Conservation (phyloP, 2,888 invertebrate genomes). For the Tridacna crocea region DNA sequence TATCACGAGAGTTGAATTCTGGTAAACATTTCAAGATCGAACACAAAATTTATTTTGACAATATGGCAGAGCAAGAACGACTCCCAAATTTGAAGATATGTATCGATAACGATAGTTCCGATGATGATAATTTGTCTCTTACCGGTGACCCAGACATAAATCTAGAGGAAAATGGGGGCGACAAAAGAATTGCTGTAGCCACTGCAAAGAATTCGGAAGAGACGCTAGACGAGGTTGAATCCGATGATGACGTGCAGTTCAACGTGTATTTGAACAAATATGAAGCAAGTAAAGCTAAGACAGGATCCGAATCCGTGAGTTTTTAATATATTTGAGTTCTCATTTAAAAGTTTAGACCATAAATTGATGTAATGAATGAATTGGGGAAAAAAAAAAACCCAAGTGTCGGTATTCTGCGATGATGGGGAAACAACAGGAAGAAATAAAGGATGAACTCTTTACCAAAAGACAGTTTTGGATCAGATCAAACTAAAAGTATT, state of each 20-base stretch:
- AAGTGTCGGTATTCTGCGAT: too few relatives aligned
- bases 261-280: conserved; percentile 69
- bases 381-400: too few relatives aligned
- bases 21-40: neutral
- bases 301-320: neutral
- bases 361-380: neutral
- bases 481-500: too few relatives aligned
- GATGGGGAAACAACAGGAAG: too few relatives aligned
- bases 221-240: conserved; percentile 13
- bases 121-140: conserved; percentile 61
- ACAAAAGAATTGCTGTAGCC: conserved; percentile 40
- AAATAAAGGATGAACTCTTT: too few relatives aligned
- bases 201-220: conserved; percentile 2
- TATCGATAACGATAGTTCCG: conserved; percentile 78
- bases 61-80: conserved; percentile 58
- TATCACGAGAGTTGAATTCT: too few relatives aligned
- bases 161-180: conserved; percentile 58
- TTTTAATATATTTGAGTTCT: neutral
- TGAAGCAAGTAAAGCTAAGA: conserved; percentile 32
- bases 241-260: conserved; percentile 70
- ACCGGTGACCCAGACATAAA: conserved; percentile 61
- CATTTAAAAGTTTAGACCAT: neutral
- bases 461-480: too few relatives aligned
- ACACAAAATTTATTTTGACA: neutral
- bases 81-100: conserved; percentile 80